Evolutionary conservation across 2,888 invertebrate species (phyloP).

Genomic region (Eupeodes luniger): DNA sequence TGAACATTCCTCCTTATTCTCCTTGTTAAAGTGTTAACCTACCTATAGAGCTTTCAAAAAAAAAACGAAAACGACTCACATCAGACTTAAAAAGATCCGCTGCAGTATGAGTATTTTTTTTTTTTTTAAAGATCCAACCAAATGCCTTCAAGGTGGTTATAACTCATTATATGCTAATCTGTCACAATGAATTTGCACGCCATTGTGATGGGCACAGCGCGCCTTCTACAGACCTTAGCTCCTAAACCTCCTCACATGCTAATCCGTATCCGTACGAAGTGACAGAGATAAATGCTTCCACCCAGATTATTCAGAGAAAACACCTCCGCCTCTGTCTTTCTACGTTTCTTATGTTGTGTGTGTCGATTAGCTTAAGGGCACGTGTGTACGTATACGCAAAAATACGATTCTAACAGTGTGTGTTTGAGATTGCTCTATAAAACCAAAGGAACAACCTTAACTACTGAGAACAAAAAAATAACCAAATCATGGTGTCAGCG

Average conservation of each 20-base stretch:
- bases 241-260: conserved; percentile 1
- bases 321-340: conserved; percentile 55
- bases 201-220: conserved; percentile 49
- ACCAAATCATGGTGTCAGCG: conserved; percentile 73
- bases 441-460: background rate
- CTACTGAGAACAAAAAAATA: conserved; percentile 38
- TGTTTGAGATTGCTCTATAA: conserved; percentile 47
- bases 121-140: conserved; percentile 21
- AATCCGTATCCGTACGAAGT: conserved; percentile 63
- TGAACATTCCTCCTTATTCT: background rate
- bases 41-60: too few relatives aligned
- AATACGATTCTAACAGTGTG: background rate
- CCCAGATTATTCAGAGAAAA: conserved; percentile 51
- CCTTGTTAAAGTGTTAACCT: too few relatives aligned
- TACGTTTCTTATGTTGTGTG: conserved; percentile 8
- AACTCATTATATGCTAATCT: conserved; percentile 75
- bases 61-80: too few relatives aligned
- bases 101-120: conserved; percentile 33
- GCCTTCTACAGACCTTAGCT: background rate
- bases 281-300: conserved; percentile 75
- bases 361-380: conserved; percentile 56
- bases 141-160: conserved; percentile 74
- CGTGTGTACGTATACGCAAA: conserved; percentile 47
- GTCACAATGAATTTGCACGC: conserved; percentile 73
- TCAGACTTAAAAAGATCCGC: conserved; percentile 34